Evolutionary conservation across 92 coral and sea anemone species (phyloP).

Genomic region (Zoanthus sociatus): DNA sequence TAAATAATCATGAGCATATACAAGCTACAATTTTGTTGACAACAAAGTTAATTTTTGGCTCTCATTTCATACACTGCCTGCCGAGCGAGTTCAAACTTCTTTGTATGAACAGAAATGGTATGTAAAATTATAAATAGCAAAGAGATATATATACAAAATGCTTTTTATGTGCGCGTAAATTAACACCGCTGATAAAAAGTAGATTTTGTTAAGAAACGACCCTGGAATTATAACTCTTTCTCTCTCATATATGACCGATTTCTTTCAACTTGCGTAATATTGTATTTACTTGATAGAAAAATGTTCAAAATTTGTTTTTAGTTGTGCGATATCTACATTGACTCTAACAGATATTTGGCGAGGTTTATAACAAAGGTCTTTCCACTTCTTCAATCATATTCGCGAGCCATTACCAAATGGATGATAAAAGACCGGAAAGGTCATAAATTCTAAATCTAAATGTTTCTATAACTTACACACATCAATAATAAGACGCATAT

Average conservation of each 20-base stretch:
- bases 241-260: not conserved
- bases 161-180: conserved; percentile 12
- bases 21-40: conserved; percentile 37
- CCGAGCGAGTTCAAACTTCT: conserved; percentile 5
- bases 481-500: not conserved
- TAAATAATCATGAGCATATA: conserved; percentile 46
- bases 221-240: not conserved
- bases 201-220: not conserved
- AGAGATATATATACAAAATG: conserved; percentile 11
- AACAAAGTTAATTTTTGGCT: conserved; percentile 1
- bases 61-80: conserved; percentile 3
- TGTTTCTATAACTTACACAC: too few relatives aligned
- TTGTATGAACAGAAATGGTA: conserved; percentile 31
- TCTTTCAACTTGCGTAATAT: not conserved
- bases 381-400: not conserved
- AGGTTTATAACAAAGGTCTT: not conserved
- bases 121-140: conserved; percentile 37
- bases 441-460: not conserved
- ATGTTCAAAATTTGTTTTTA: not conserved
- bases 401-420: not conserved
- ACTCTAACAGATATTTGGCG: not conserved
- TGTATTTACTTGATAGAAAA: not conserved
- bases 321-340: not conserved
- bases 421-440: not conserved
- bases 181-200: not conserved